phyloP scores from a whole-genome alignment of 2,888 invertebrate genomes.

The Ditylenchus weischeri region DNA sequence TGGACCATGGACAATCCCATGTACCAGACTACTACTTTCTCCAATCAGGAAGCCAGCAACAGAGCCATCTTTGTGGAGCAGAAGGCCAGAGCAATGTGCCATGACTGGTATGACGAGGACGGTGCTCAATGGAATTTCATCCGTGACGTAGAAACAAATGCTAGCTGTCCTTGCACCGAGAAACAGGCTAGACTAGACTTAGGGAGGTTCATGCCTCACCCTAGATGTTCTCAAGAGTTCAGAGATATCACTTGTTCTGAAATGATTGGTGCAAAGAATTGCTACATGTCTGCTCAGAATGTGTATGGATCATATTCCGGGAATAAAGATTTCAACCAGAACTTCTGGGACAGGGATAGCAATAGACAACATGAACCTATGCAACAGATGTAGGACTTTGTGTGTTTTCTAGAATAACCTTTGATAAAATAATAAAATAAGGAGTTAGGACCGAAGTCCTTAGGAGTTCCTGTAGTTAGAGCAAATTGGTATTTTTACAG shows the following conservation, averaged over 20 bases:
- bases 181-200: slow-evolving; percentile 75
- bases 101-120: slow-evolving; percentile 49
- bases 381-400: slow-evolving; percentile 8
- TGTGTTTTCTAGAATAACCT: too few species aligned
- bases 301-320: slow-evolving; percentile 52
- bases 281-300: slow-evolving; percentile 62
- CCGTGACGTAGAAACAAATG: slow-evolving; percentile 56
- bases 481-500: background rate
- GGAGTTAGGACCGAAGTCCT: too few species aligned
- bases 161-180: slow-evolving; percentile 74
- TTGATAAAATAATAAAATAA: too few species aligned
- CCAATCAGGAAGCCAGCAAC: slow-evolving; percentile 32
- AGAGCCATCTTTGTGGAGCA: slow-evolving; percentile 39
- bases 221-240: slow-evolving; percentile 51
- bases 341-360: slow-evolving; percentile 10
- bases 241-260: slow-evolving; percentile 69
- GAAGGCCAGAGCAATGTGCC: slow-evolving; percentile 53
- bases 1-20: slow-evolving; percentile 53
- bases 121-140: slow-evolving; percentile 57
- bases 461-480: too few species aligned
- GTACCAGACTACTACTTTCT: slow-evolving; percentile 43
- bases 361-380: background rate
- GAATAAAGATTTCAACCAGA: slow-evolving; percentile 25
- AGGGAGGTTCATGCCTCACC: slow-evolving; percentile 78
- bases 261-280: slow-evolving; percentile 84